Evolutionary conservation across 2,888 invertebrate species (phyloP), one percentile per base, ranked within the genome.

Genomic region (Trypoxylon attenuatum): DNA sequence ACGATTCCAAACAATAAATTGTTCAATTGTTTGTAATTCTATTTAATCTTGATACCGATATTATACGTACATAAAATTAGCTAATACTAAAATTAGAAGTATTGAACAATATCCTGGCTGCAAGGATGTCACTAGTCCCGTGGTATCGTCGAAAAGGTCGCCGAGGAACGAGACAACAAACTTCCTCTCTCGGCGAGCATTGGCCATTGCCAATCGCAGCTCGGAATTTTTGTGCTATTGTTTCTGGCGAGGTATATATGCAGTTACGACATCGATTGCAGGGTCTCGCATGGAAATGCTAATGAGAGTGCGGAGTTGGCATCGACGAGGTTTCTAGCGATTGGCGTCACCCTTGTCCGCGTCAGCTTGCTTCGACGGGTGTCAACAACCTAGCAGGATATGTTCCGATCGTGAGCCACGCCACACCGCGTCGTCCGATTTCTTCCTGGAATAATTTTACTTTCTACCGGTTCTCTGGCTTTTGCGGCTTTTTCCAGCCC

Each of bases 221-320:
- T 25, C 29, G 45, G 38, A 47, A 27, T 38, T 15, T 51, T 56
- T 54, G 51, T 52, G 15, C 27, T 22, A 50, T 29, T 29, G 56
- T 38, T n/a, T n/a, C n/a, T n/a, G n/a, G n/a, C n/a, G n/a, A 43
- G 53, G 38, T 50, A 60, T 58, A 33, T 25, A 50, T 29, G 46
- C 65, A 74, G 69, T 74, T 74, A 74, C 71, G 59, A 63, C 74
- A 74, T 53, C 69, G 66, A 66, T 62, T 59, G 69, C 52, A 45
- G 22, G 46, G 39, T 25, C 27, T 46, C 57, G 46, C 60, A 60
- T 46, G 51, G 63, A 71, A 69, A 74, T 74, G 74, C 60, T 67
- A 74, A 74, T 74, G 57, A 43, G 54, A 61, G 57, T 47, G 54
- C 68, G 53, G 47, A 56, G 57, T 66, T 73, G 68, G 60, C 67